A percentile compares a stretch with the other conserved stretches of the same genome.
Evolutionary conservation across 2,888 invertebrate genomes (phyloP).

Genomic region (Apamea crenata): DNA sequence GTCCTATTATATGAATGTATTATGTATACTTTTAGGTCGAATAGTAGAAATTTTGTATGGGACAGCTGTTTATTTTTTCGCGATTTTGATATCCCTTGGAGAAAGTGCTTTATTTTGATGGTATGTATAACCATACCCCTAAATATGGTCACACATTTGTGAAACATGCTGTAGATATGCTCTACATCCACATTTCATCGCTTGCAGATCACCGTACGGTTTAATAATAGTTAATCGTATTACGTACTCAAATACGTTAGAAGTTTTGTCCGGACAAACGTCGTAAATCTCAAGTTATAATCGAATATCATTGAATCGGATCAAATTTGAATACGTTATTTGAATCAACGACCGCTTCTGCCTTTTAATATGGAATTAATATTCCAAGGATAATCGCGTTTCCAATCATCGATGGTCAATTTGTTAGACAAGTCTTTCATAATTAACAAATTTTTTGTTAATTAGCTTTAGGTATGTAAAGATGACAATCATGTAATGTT

Average conservation of each 20-base stretch:
- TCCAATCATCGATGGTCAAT: conserved; percentile 21
- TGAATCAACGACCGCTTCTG: conserved; percentile 39
- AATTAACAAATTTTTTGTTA: background rate
- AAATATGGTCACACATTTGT: background rate
- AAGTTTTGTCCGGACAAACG: conserved; percentile 5
- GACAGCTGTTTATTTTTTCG: background rate
- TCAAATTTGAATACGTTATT: conserved; percentile 39
- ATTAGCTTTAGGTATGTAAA: background rate
- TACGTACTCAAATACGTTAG: background rate
- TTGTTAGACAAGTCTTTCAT: background rate
- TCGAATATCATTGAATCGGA: conserved; percentile 36
- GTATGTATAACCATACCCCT: background rate
- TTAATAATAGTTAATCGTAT: conserved; percentile 2
- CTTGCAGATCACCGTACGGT: background rate
- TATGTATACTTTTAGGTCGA: background rate
- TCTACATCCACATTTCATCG: background rate
- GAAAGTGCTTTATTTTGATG: background rate
- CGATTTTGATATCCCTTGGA: background rate
- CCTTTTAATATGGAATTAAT: conserved; percentile 27
- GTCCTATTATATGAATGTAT: background rate
- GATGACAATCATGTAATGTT: too few relatives aligned
- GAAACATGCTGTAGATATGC: background rate
- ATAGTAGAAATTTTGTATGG: background rate
- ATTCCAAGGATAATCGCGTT: conserved; percentile 25
- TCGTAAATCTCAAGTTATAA: conserved; percentile 36